phyloP scores from a whole-genome alignment of 2,888 invertebrate genomes.

The Agrotis exclamationis region DNA sequence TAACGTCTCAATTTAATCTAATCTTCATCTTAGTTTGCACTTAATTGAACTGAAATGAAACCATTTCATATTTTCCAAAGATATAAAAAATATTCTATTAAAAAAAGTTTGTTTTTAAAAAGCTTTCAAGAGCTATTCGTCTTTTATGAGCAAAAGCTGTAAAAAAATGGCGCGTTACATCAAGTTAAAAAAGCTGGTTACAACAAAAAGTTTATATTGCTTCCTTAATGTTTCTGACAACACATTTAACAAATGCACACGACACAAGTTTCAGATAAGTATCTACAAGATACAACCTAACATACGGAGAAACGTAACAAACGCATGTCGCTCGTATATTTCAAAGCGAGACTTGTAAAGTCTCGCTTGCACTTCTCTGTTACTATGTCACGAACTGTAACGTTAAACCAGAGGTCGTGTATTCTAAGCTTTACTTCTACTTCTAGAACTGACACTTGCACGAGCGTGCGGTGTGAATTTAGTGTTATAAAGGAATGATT shows the following conservation, averaged over 20 bases:
- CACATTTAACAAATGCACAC: neutral
- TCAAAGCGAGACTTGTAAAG: constrained; percentile 40
- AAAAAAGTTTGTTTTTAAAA: neutral
- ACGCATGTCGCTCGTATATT: constrained; percentile 41
- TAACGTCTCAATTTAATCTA: neutral
- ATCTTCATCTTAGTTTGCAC: too few relatives aligned
- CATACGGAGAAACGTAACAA: constrained; percentile 8
- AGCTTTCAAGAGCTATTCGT: neutral
- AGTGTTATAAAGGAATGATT: too few relatives aligned
- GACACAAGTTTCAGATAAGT: neutral
- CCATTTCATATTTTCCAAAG: too few relatives aligned
- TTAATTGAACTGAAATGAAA: too few relatives aligned
- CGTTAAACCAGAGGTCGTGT: constrained; percentile 37
- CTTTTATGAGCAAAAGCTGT: neutral
- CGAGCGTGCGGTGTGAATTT: neutral
- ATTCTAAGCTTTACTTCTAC: constrained; percentile 41
- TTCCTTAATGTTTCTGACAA: neutral
- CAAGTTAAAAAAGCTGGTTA: neutral
- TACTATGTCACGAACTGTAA: constrained; percentile 50
- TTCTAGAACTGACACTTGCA: neutral
- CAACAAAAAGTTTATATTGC: neutral
- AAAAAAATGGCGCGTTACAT: constrained; percentile 10
- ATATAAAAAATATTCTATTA: too few relatives aligned
- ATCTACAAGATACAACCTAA: neutral
- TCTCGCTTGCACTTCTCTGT: constrained; percentile 22